Conservation (phyloP, 1,140 invertebrate genomes). For the Bombus soroeensis region DNA sequence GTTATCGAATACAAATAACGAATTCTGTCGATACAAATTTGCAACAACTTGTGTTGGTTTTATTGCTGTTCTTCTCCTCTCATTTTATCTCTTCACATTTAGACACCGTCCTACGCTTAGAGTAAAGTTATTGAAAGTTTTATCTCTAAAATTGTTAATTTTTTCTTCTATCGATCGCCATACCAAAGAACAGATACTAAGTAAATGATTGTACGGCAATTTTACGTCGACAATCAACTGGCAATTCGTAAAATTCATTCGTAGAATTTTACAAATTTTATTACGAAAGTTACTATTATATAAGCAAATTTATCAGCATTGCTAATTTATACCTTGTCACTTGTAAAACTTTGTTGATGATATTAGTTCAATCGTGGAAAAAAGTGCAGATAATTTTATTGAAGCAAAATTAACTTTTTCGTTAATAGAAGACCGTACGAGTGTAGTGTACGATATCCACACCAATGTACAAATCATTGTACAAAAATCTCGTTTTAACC, state of each 20-base stretch:
- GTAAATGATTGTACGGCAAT: no score
- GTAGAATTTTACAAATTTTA: background rate
- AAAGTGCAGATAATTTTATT: background rate
- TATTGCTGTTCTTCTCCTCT: background rate
- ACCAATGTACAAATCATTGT: background rate
- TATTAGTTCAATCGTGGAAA: background rate
- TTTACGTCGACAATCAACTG: background rate
- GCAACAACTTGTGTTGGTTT: background rate
- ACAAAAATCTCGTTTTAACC: background rate
- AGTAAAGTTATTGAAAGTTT: background rate
- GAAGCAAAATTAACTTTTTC: background rate
- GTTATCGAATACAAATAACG: background rate
- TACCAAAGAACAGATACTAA: no score
- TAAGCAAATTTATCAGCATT: background rate
- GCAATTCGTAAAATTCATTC: background rate
- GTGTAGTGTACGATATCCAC: no score
- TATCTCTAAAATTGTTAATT: background rate
- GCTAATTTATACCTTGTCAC: background rate
- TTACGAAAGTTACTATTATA: background rate
- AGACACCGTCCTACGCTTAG: background rate
- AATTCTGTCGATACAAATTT: conserved; percentile 19
- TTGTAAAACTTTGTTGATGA: background rate
- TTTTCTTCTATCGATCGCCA: background rate
- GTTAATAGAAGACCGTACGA: no score
- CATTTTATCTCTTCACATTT: background rate